Percentiles rank a stretch among this genome's conserved stretches.
Conservation (phyloP, 2,888 invertebrate genomes). For the Polyommatus icarus region DNA sequence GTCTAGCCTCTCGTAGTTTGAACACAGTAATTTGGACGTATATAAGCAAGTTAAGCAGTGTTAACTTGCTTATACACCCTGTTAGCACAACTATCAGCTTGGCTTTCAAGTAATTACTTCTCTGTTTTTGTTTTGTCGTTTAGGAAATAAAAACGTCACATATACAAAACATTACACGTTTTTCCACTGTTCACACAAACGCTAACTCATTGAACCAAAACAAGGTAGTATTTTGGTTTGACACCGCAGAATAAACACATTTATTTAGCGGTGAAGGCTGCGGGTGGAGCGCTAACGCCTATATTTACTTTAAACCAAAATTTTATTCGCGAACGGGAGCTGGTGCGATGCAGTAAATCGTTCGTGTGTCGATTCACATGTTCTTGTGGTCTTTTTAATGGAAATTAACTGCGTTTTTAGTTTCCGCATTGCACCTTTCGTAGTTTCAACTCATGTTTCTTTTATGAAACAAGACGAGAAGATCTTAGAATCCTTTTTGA, state of each 20-base stretch:
- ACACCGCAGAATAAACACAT: conserved; percentile 9
- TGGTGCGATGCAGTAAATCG: conserved; percentile 7
- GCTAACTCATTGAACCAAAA: not conserved
- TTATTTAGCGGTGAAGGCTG: not conserved
- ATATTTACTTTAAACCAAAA: conserved; percentile 15
- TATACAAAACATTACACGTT: not conserved
- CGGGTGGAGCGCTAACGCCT: conserved; percentile 10
- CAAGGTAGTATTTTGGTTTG: not conserved
- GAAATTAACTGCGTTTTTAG: not conserved
- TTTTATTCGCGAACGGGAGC: not conserved
- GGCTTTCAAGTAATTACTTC: too few species aligned
- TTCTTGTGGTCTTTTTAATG: not conserved
- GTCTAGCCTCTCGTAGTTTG: too few species aligned
- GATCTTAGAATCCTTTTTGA: too few species aligned
- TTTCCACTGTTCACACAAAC: not conserved
- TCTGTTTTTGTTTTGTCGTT: too few species aligned
- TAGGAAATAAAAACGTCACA: not conserved
- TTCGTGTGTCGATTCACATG: not conserved
- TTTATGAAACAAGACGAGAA: too few species aligned
- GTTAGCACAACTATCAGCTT: too few species aligned
- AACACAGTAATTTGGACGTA: too few species aligned
- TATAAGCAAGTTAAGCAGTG: too few species aligned
- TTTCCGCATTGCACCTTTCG: not conserved
- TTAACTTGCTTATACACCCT: too few species aligned
- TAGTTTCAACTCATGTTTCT: not conserved